Conservation (phyloP, 2,888 invertebrate genomes). For the Amphipoea lucens region DNA sequence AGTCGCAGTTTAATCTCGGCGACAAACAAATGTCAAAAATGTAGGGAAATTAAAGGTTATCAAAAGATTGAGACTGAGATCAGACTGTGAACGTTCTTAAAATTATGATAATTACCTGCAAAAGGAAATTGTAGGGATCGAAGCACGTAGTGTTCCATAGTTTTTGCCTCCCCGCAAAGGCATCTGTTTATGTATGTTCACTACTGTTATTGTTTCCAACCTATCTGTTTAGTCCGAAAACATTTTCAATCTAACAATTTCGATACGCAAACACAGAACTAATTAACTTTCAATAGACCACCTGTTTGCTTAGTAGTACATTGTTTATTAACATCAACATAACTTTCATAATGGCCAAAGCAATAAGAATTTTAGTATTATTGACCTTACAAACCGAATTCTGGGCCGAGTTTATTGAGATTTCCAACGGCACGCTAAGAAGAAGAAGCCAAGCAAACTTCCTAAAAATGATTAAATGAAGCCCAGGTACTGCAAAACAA, state of each 20-base stretch:
- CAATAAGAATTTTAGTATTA: not conserved
- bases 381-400: not conserved
- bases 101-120: too few relatives aligned
- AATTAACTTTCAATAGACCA: too few relatives aligned
- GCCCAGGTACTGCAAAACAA: not conserved
- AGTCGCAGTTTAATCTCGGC: too few relatives aligned
- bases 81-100: too few relatives aligned
- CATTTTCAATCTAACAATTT: not conserved
- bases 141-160: too few relatives aligned
- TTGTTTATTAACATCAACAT: not conserved
- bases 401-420: too few relatives aligned
- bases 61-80: too few relatives aligned
- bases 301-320: not conserved
- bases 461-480: slow-evolving; percentile 1
- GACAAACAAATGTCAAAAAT: too few relatives aligned
- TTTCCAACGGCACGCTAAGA: too few relatives aligned
- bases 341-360: not conserved
- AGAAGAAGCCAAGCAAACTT: not conserved
- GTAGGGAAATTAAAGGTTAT: too few relatives aligned
- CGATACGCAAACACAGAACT: not conserved
- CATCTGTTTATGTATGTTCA: not conserved
- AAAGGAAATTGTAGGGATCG: not conserved
- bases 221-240: not conserved
- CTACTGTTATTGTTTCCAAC: not conserved
- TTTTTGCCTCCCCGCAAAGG: not conserved